Evolutionary conservation across 2,113 vertebrate genomes (phyloP).

Genomic region (Eudorcas thomsonii): DNA sequence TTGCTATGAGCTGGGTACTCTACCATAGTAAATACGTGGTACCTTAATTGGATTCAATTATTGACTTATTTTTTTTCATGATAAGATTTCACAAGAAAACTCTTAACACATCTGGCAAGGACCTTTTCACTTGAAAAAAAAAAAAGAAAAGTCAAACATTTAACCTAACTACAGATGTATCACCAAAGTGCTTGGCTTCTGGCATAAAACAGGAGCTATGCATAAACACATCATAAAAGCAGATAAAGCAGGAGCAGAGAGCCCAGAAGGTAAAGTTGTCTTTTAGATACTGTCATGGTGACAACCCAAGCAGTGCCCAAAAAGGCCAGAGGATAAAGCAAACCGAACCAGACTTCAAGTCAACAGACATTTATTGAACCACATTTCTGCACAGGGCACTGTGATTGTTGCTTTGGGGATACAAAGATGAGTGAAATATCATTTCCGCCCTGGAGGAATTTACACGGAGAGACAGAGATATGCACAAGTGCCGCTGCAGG

Average conservation of each 20-base stretch:
- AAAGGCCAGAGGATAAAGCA: constrained; percentile 37
- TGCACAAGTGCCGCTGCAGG: neutral
- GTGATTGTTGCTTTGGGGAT: constrained; percentile 2
- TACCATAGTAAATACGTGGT: neutral
- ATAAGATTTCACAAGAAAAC: neutral
- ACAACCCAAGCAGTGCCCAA: neutral
- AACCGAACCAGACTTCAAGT: constrained; percentile 36
- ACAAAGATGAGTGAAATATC: neutral
- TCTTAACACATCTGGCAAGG: neutral
- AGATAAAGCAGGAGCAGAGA: constrained; percentile 48
- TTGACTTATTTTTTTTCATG: constrained; percentile 9
- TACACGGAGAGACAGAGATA: neutral
- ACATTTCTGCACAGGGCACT: neutral
- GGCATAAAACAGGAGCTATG: constrained; percentile 8
- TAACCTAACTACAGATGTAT: constrained; percentile 52
- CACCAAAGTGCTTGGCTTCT: constrained; percentile 31
- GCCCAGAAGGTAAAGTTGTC: constrained; percentile 44
- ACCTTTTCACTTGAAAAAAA: neutral
- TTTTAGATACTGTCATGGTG: constrained; percentile 39
- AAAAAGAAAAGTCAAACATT: neutral
- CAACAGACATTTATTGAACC: constrained; percentile 50
- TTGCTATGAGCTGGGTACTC: neutral
- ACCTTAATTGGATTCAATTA: neutral
- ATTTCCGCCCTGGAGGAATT: neutral
- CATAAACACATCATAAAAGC: constrained; percentile 48